phyloP scores from a whole-genome alignment of 1,140 invertebrate species.

The Luehdorfia chinensis region DNA sequence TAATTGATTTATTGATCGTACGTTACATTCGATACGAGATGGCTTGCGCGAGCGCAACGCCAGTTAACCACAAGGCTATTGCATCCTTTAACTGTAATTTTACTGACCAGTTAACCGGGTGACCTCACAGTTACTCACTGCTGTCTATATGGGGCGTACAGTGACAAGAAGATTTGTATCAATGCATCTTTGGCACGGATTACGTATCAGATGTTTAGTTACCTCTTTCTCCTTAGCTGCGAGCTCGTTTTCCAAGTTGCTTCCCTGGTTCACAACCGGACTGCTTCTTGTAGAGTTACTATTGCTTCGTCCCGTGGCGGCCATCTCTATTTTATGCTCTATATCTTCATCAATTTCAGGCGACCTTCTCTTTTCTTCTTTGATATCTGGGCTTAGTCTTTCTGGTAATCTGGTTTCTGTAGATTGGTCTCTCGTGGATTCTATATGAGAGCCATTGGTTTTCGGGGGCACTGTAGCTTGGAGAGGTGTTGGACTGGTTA shows the following conservation, averaged over 20 bases:
- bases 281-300: slow-evolving; percentile 76
- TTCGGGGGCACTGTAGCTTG: slow-evolving; percentile 73
- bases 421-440: slow-evolving; percentile 55
- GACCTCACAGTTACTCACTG: slow-evolving; percentile 63
- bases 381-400: slow-evolving; percentile 59
- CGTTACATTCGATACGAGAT: slow-evolving; percentile 70
- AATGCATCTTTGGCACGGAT: slow-evolving; percentile 7
- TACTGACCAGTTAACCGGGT: slow-evolving; percentile 60
- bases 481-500: slow-evolving; percentile 77
- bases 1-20: slow-evolving; percentile 77
- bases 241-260: slow-evolving; percentile 88
- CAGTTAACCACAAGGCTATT: slow-evolving; percentile 44
- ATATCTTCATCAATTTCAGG: slow-evolving; percentile 67
- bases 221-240: slow-evolving; percentile 98
- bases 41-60: slow-evolving; percentile 44
- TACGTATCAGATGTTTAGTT: slow-evolving; percentile 56
- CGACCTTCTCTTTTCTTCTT: slow-evolving; percentile 57
- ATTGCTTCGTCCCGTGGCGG: slow-evolving; percentile 67
- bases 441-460: slow-evolving; percentile 77
- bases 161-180: slow-evolving; percentile 12
- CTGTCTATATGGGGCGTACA: slow-evolving; percentile 38
- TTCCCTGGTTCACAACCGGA: slow-evolving; percentile 79
- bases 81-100: slow-evolving; percentile 64
- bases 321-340: slow-evolving; percentile 74
- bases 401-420: slow-evolving; percentile 61